phyloP scores from a whole-genome alignment of 2,113 vertebrate species.

The Sander lucioperca region DNA sequence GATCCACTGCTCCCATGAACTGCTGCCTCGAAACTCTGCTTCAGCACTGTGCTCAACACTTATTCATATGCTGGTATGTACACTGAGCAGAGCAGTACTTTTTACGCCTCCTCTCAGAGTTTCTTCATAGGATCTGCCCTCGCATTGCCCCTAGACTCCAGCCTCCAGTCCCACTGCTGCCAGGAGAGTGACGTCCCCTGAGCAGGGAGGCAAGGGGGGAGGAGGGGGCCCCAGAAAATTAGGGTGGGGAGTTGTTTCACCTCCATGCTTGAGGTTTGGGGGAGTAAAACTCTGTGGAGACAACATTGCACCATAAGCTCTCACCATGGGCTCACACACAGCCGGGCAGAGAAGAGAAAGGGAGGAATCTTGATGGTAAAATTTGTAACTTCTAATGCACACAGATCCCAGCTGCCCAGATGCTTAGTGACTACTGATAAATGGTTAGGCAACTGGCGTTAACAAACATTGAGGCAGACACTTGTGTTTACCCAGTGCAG shows the following conservation, averaged over 20 bases:
- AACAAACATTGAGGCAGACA: conserved; percentile 85
- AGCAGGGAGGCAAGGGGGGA: conserved; percentile 42
- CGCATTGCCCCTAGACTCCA: conserved; percentile 45
- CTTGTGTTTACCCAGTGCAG: conserved; percentile 82
- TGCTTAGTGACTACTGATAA: conserved; percentile 83
- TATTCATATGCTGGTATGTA: conserved; percentile 66
- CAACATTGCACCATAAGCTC: conserved; percentile 45
- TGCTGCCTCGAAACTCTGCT: conserved; percentile 46
- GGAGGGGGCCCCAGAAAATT: conserved; percentile 28
- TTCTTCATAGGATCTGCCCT: conserved; percentile 70
- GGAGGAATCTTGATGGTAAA: conserved; percentile 1
- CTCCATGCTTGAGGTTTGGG: conserved; percentile 31
- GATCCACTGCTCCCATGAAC: conserved; percentile 43
- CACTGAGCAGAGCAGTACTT: conserved; percentile 57
- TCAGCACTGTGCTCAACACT: conserved; percentile 47
- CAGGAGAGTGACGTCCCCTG: conserved; percentile 54
- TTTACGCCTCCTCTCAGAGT: conserved; percentile 74
- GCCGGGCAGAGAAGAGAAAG: conserved; percentile 9
- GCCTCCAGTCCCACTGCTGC: conserved; percentile 51
- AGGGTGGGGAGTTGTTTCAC: conserved; percentile 6
- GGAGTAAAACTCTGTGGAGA: conserved; percentile 33
- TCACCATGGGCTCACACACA: conserved; percentile 14
- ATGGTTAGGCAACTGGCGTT: conserved; percentile 84
- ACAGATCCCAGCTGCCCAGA: conserved; percentile 78
- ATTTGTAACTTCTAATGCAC: conserved; percentile 55